phyloP scores from a whole-genome alignment of 1,140 invertebrate species.

The Formica selysi region DNA sequence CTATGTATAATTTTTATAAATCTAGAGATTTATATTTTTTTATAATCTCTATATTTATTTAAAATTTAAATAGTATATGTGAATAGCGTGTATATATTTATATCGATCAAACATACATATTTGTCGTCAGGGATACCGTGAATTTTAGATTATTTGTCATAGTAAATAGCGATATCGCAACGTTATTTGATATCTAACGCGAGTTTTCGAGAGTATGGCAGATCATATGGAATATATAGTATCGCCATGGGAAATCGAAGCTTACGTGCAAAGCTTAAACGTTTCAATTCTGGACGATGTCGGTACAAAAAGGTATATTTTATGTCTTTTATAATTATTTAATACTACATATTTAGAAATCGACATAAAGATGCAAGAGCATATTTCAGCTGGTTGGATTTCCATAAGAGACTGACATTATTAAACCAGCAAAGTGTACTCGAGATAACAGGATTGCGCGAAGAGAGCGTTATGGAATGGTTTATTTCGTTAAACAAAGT shows the following conservation, averaged over 20 bases:
- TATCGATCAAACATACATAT: conserved; percentile 4
- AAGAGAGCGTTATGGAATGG: conserved; percentile 91
- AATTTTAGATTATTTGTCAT: neutral
- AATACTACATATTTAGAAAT: conserved; percentile 14
- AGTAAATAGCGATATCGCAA: neutral
- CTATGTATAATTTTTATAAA: too few species aligned
- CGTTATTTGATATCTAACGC: neutral
- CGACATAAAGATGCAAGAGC: conserved; percentile 50
- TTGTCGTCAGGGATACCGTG: neutral
- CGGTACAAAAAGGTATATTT: conserved; percentile 85
- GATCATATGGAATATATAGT: conserved; percentile 83
- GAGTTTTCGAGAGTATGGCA: conserved; percentile 74
- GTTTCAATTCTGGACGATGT: conserved; percentile 84
- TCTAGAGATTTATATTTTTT: too few species aligned
- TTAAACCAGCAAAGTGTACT: conserved; percentile 93
- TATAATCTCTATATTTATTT: too few species aligned
- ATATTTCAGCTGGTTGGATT: conserved; percentile 90
- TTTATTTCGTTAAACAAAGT: conserved; percentile 90
- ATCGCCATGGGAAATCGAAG: conserved; percentile 85
- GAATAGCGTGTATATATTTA: neutral
- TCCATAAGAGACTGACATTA: conserved; percentile 91
- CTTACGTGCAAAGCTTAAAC: conserved; percentile 85
- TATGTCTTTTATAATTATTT: conserved; percentile 24
- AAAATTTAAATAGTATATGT: too few species aligned
- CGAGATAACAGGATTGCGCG: conserved; percentile 89